Conservation (phyloP, 2,113 vertebrate species). For the Argyrosomus japonicus region DNA sequence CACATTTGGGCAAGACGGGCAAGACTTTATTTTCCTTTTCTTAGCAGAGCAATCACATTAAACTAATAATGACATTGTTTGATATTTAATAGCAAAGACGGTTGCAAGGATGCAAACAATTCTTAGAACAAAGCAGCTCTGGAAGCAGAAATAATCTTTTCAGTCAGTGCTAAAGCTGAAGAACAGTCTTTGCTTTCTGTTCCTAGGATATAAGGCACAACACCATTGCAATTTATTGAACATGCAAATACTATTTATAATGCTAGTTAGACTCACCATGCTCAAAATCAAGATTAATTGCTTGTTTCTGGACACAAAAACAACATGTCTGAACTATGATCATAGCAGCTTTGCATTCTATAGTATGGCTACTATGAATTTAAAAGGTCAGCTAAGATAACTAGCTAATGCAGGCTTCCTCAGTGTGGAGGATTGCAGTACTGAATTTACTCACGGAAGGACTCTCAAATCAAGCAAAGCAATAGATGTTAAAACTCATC, state of each 20-base stretch:
- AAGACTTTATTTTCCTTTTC: not conserved
- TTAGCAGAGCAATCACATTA: too few species aligned
- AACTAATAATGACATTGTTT: too few species aligned
- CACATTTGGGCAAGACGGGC: slow-evolving; percentile 6
- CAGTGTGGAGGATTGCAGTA: not conserved
- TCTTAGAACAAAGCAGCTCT: slow-evolving; percentile 3
- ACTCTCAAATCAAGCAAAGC: not conserved
- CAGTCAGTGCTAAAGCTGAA: not conserved
- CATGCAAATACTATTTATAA: not conserved
- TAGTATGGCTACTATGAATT: not conserved
- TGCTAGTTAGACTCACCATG: not conserved
- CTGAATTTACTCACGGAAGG: not conserved
- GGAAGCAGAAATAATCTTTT: slow-evolving; percentile 8
- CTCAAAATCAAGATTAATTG: not conserved
- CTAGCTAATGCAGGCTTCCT: not conserved
- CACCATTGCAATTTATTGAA: not conserved
- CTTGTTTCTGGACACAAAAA: not conserved
- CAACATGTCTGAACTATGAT: not conserved
- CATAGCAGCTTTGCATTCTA: not conserved
- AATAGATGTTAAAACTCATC: not conserved
- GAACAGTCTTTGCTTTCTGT: not conserved
- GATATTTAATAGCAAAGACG: not conserved
- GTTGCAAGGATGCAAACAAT: not conserved
- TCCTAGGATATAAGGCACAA: not conserved
- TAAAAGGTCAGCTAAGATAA: not conserved